Base-by-base conservation (phyloP, 2,113 vertebrate genomes). In the Microcebus ravelobensis region DNA sequence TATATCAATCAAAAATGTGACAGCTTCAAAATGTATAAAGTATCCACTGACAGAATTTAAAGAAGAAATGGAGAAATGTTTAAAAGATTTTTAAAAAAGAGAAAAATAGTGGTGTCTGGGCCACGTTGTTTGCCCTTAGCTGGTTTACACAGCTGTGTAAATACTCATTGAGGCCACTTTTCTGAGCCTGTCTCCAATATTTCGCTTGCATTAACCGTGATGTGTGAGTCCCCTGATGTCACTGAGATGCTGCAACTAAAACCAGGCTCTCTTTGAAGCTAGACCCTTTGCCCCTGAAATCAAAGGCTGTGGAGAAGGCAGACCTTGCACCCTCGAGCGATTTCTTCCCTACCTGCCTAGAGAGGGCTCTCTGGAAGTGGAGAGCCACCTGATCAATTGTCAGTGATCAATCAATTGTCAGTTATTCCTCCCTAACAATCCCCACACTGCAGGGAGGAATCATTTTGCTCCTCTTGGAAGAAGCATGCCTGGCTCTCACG, bases 381-480 rank as follows among this genome's bases (percentile, higher is more conserved):
- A 67, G 92, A 90, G 87, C 97, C 42, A 42, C 42, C 5, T 42
- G 42, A 42, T 42, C 42, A 42, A 42, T 42, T 42, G 42, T 42
- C 42, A 42, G 42, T 42, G 42, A 42, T 42, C 42, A 42, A 42
- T 42, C 42, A 42, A 42, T 5, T 42, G 42, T 42, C 42, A 42
- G 42, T 42, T 5, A 42, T 6, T 42, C 42, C 42, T 95, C 96
- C 83, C 80, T 98, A 95, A 70, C 39, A 5, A 96, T 96, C 94
- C 97, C 96, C 97, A 93, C 96, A 96, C 83, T 98, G 91, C 97
- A 97, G 97, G 95, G 59, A 97, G 86, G 93, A 90, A 97, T 87
- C 74, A 25, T 82, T 94, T 15, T 95, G 92, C n/a, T 97, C 80
- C 59, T 23, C 71, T 65, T 84, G 81, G 95, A 98, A 90, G 96